Evolutionary conservation across 64 coral and sea anemone species (phyloP), one percentile per base, ranked within the genome.

Genomic region (Montipora efflorescens): DNA sequence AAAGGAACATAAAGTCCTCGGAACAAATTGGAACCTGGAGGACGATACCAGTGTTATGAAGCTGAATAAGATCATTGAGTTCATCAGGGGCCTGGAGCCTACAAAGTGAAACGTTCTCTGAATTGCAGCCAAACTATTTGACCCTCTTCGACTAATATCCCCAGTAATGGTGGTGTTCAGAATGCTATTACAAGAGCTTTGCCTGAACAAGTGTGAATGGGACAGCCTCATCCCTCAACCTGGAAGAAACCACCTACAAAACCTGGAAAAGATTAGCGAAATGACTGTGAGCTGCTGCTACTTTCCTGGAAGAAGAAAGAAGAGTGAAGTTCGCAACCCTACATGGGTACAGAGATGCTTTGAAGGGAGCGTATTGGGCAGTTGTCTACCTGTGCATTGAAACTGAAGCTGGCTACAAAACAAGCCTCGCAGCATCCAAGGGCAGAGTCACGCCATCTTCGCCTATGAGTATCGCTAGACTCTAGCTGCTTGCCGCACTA

Each of bases 341-440:
- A 80, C 92, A 94, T 10, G 93, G 93, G 5, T 94, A 67, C 48
- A 72, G 93, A 84, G 87, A 95, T 79, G 87, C 93, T 16, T 95
- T 80, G 1, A 90, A 95, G 51, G 52, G 45, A 47, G 93, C 36
- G 7, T 95, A 85, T 45, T 95, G 93, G 18, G 88, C 93, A 48
- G 87, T 67, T 14, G 53, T 90, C 13, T 95, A 95, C 48, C 10
- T 90, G 66, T 95, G 88, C 67, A 52, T 90, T n/a, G 22, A 95
- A 75, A 90, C 71, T 13, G 93, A 90, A 61, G 72, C 18, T 13
- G 87, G 72, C 1, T 86, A 90, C 44, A 61, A 14, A 82, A 71
- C 74, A 9, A 90, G 53, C 22, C 88, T 94, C 62, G 79, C 79
- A 64, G 78, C 87, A 22, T 76, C 93, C 19, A 90, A 95, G 80